These are phyloP conservation scores for Eulemur coronatus DNA, from an alignment of 2,797 vertebrate genomes.

Conservation along the genomic window DNA sequence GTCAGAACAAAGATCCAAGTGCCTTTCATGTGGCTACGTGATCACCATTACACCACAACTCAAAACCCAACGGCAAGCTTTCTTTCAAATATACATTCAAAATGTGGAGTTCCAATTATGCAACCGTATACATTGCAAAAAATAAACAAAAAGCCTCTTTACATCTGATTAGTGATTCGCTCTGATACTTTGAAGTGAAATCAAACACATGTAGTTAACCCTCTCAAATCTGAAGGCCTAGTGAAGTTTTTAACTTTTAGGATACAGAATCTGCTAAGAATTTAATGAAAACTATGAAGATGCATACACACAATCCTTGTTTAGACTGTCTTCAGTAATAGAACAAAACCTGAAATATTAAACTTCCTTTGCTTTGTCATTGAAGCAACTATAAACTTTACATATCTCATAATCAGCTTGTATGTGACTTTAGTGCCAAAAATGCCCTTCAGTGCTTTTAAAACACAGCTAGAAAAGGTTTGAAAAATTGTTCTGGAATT, in stretches of 20 bases:
- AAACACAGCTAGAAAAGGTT: constrained; percentile 19
- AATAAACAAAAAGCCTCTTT: background rate
- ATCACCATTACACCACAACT: background rate
- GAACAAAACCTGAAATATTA: constrained; percentile 11
- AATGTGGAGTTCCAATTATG: background rate
- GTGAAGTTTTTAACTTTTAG: background rate
- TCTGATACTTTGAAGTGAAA: constrained; percentile 28
- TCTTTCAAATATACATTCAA: background rate
- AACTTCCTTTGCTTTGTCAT: constrained; percentile 8
- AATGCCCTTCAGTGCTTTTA: background rate
- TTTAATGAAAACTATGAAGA: background rate
- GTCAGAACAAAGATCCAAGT: constrained; percentile 8
- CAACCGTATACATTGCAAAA: background rate
- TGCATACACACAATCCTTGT: background rate
- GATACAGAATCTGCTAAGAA: background rate
- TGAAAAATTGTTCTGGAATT: constrained; percentile 7
- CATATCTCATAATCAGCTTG: background rate
- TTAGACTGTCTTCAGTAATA: background rate
- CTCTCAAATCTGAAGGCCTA: background rate
- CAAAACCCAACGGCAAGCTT: background rate
- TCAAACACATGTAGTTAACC: background rate
- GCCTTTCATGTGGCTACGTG: constrained; percentile 14
- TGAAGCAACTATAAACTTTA: background rate
- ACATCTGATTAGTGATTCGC: background rate
- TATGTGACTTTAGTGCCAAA: background rate